Conservation (phyloP, 2,113 vertebrate genomes). For the Taxidea taxus region DNA sequence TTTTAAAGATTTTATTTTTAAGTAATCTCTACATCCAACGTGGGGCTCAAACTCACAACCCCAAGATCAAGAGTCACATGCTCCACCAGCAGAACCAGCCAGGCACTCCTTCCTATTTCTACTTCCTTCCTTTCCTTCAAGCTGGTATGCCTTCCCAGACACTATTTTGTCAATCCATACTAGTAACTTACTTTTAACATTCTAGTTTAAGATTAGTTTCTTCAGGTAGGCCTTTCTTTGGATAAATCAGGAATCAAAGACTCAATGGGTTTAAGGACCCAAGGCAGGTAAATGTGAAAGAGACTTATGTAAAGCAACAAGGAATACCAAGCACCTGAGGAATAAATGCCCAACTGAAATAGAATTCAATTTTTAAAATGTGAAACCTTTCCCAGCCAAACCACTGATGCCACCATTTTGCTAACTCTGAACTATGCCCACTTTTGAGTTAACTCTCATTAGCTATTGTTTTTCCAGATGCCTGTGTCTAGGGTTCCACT, state of each 20-base stretch:
- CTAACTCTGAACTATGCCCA: neutral
- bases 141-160: neutral
- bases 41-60: neutral
- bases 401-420: neutral
- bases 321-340: neutral
- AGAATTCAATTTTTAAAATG: neutral
- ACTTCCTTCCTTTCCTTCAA: neutral
- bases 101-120: neutral
- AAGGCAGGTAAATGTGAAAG: neutral
- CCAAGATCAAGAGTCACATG: neutral
- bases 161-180: neutral
- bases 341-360: neutral
- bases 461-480: neutral
- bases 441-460: neutral
- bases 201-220: neutral
- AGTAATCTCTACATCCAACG: neutral
- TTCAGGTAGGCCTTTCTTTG: slow-evolving; percentile 9
- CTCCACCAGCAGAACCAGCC: neutral
- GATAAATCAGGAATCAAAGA: slow-evolving; percentile 4
- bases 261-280: neutral
- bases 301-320: neutral
- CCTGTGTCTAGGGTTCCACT: neutral
- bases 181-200: slow-evolving; percentile 24
- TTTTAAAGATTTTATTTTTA: neutral
- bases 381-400: neutral